These are phyloP conservation scores for Sylvia atricapilla DNA, from an alignment of 2,113 vertebrate species.

Conservation along the genomic window DNA sequence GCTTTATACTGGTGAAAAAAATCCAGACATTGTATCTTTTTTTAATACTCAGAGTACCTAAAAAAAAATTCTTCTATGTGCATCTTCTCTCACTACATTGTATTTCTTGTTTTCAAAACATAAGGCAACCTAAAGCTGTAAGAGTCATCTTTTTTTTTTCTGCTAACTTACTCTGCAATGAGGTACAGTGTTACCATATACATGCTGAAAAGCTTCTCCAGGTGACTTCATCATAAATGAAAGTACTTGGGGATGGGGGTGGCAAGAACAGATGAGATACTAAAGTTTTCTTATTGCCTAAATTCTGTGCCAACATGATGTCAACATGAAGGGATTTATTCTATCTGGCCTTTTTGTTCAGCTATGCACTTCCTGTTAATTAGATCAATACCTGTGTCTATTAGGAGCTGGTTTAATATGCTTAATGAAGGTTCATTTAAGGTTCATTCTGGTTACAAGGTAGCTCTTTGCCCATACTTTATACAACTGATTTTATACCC, in stretches of 20 bases:
- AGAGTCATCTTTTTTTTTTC: not conserved
- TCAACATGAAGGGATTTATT: slow-evolving; percentile 32
- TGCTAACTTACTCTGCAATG: not conserved
- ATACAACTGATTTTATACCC: not conserved
- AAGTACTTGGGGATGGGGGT: not conserved
- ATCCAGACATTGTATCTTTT: not conserved
- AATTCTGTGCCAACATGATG: not conserved
- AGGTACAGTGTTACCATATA: not conserved
- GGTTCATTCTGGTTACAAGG: slow-evolving; percentile 5
- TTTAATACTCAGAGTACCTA: not conserved
- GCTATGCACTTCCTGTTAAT: slow-evolving; percentile 46
- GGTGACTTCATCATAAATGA: not conserved
- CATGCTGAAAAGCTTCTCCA: not conserved
- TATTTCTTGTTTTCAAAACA: not conserved
- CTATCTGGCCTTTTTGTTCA: not conserved
- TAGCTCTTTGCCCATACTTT: not conserved
- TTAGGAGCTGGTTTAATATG: slow-evolving; percentile 25
- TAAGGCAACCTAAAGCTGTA: not conserved
- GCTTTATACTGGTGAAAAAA: not conserved
- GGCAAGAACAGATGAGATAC: not conserved
- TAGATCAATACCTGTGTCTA: slow-evolving; percentile 49
- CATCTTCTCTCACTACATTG: not conserved
- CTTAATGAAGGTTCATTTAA: slow-evolving; percentile 48
- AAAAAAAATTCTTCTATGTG: not conserved
- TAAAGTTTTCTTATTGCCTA: not conserved